Evolutionary conservation across 2,888 invertebrate species (phyloP), one percentile per base, ranked within the genome.

Genomic region (Chouioia cunea): DNA sequence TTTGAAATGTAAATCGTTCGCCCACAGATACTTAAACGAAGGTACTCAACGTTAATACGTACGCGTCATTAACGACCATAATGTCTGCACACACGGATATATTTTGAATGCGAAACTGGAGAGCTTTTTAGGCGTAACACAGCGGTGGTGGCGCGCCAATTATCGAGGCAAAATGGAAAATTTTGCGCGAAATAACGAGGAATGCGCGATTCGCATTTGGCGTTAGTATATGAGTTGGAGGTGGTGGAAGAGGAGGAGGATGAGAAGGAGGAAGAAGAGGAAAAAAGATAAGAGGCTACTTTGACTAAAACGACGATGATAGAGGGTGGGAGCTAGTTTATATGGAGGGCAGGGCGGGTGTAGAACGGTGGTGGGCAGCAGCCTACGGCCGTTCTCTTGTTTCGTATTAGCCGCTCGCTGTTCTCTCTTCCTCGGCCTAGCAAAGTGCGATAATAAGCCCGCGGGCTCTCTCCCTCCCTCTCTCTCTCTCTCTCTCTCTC

Each of bases 381-480:
- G 72, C 68, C 72, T 53, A 72, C 65, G 63, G 72, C 54, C 36
- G 62, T 36, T 36, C 63, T 69, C 69, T 70, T 66, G 66, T 73
- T 67, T 67, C 66, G 78, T 60, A 66, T 70, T 73, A 69, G 57
- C 72, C 58, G 16, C 23, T 27, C 80, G 18, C 50, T 22, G 23
- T 48, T 58, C 44, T 57, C 27, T 63, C 14, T 12, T 47, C 76
- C 77, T 79, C 79, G 78, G 78, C 78, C 78, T 77, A 78, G 81
- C 78, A 81, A 82, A 81, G 82, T 82, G 82, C 80, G 82, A 82
- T 82, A 82, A 82, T 82, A 82, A 82, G 82, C 82, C 82, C 81
- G 79, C 81, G 81, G 82, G 82, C 82, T 79, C 78, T 80, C 81
- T 15, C 3, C 27, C 27, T 27, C 27, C 3, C 27, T n/a, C 27